Evolutionary conservation across 2,797 vertebrate genomes (phyloP).

Genomic region (Chelmon rostratus): DNA sequence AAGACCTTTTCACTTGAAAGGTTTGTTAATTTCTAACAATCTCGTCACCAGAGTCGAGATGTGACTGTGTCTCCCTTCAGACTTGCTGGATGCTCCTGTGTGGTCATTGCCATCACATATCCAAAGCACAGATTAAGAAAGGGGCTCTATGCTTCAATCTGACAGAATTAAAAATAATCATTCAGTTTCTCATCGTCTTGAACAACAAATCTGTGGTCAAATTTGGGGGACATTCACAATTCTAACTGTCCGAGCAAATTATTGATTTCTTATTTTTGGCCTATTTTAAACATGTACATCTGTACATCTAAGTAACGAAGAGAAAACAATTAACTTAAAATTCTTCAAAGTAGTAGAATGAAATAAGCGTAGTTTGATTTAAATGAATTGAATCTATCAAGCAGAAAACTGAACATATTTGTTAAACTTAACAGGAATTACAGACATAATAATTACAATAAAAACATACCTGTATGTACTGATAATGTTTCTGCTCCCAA

Average conservation of each 20-base stretch:
- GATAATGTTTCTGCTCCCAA: neutral
- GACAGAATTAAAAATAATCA: neutral
- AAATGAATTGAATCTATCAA: neutral
- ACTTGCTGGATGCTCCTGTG: conserved; percentile 26
- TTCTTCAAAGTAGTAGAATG: neutral
- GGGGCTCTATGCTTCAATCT: neutral
- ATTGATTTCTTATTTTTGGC: neutral
- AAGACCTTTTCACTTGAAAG: conserved; percentile 88
- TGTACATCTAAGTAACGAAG: neutral
- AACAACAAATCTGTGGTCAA: neutral
- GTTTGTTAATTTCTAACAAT: conserved; percentile 89
- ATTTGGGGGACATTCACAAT: neutral
- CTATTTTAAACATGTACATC: neutral
- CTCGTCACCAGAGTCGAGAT: conserved; percentile 76
- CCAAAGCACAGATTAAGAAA: conserved; percentile 10
- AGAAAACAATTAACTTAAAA: neutral
- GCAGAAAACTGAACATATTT: neutral
- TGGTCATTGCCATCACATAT: conserved; percentile 17
- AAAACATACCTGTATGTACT: neutral
- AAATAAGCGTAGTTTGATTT: neutral
- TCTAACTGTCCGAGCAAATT: neutral
- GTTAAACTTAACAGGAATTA: neutral
- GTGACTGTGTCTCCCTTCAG: conserved; percentile 43
- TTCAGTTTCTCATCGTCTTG: neutral
- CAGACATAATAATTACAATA: neutral